Evolutionary conservation across 2,888 invertebrate genomes (phyloP), one percentile per base, ranked within the genome.

Genomic region (Schizaphis graminum): DNA sequence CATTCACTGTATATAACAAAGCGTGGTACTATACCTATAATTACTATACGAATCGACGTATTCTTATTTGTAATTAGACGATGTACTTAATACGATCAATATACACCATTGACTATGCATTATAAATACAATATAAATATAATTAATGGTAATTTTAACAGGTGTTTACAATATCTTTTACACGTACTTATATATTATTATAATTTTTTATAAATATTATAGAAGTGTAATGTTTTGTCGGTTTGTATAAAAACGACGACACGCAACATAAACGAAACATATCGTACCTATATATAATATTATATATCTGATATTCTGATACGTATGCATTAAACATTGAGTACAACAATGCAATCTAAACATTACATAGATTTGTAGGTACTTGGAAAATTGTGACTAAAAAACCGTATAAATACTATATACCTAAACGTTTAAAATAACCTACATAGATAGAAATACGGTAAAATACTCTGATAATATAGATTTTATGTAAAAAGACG

Each of bases 111-210:
- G 67, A 67, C 67, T 67, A 77, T 35, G 16, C n/a, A 67, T n/a
- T n/a, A 5, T 61, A 67, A n/a, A 67, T 16, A 67, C 3, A 67
- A 35, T 67, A 8, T 21, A 77, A 77, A 21, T 77, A 77, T 77
- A 77, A 77, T 77, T 77, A 77, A 35, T 77, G 35, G 77, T 67
- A 77, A 77, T 77, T 35, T 77, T 77, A 77, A 77, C 77, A 77
- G 77, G 77, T 77, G 77, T 35, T 77, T 77, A 77, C 77, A 35
- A 77, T 77, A 77, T 21, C 0, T 77, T 77, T 77, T 35, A 77
- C 35, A 21, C 35, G 77, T 77, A 77, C 77, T 35, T 77, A 35
- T 35, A 35, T 21, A 77, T 77, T 21, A 77, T 77, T 77, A 77
- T 35, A 77, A 35, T 77, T 77, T 77, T 77, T 77, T 77, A 35